Conservation (phyloP, 2,888 invertebrate species). For the Cephus spinipes region DNA sequence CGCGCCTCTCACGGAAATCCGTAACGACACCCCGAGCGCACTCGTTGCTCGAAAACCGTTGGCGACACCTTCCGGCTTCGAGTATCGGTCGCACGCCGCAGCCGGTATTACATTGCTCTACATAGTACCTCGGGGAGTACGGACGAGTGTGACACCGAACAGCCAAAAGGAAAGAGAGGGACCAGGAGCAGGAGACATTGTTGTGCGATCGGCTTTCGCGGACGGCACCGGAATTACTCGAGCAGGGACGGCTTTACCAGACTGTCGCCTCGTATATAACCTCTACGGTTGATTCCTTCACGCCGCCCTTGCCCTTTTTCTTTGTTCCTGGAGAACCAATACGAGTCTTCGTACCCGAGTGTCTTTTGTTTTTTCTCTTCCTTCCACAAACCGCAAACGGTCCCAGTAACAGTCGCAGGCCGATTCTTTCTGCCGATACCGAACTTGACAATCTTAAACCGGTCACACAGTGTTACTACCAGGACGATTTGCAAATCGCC, state of each 20-base stretch:
- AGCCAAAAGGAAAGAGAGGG: not conserved
- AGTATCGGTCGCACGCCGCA: not conserved
- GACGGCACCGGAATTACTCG: not conserved
- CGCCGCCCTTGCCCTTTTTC: not conserved
- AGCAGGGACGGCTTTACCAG: not conserved
- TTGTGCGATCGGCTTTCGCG: not conserved
- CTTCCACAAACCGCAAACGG: not conserved
- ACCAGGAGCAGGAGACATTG: not conserved
- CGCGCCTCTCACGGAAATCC: slow-evolving; percentile 18
- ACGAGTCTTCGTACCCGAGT: not conserved
- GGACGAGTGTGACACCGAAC: not conserved
- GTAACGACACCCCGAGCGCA: slow-evolving; percentile 1
- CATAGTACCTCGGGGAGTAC: not conserved
- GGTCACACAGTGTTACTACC: not conserved
- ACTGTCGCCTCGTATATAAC: not conserved
- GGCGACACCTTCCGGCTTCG: slow-evolving; percentile 8
- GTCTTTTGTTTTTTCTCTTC: not conserved
- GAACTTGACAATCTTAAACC: not conserved
- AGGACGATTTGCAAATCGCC: not conserved
- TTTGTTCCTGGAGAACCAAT: not conserved
- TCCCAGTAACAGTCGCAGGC: not conserved
- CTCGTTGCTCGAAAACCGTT: not conserved
- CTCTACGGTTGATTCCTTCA: not conserved
- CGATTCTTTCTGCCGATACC: not conserved
- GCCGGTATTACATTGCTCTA: not conserved